A percentile compares a stretch with the other conserved stretches of the same genome.
These are phyloP conservation scores for Heliconius sara DNA, from an alignment of 2,888 invertebrate species.

Conservation along the genomic window DNA sequence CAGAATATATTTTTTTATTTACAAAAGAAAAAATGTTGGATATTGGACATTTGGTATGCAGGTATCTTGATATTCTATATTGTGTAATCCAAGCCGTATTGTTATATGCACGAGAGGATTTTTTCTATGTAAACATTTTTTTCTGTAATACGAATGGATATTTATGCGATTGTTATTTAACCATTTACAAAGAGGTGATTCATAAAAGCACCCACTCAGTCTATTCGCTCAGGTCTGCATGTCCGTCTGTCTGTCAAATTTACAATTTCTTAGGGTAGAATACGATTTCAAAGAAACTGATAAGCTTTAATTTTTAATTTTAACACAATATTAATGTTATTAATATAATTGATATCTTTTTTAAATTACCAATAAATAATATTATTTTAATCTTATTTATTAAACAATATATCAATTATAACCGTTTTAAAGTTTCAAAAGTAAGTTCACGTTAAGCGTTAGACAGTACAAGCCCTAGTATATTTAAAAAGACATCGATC, in stretches of 20 bases:
- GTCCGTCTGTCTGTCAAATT: background rate
- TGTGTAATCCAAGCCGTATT: background rate
- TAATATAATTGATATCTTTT: background rate
- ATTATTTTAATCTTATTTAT: background rate
- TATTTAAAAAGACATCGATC: constrained; percentile 49
- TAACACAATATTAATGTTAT: background rate
- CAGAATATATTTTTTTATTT: background rate
- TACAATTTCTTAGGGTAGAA: background rate
- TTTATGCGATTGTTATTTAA: background rate
- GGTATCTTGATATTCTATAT: background rate
- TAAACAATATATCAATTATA: background rate
- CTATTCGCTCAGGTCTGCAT: background rate
- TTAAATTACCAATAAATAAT: background rate
- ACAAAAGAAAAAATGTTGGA: background rate
- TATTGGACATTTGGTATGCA: background rate
- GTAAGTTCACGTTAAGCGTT: background rate
- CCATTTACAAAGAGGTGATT: background rate
- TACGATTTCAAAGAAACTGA: background rate
- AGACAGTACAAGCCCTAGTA: background rate
- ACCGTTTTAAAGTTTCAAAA: background rate
- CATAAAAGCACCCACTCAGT: background rate
- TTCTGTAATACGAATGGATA: background rate
- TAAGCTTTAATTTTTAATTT: background rate
- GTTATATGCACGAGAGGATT: background rate
- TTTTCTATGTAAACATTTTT: background rate